Evolutionary conservation across 2,797 vertebrate species (phyloP), one percentile per base, ranked within the genome.

Genomic region (Falco rusticolus): DNA sequence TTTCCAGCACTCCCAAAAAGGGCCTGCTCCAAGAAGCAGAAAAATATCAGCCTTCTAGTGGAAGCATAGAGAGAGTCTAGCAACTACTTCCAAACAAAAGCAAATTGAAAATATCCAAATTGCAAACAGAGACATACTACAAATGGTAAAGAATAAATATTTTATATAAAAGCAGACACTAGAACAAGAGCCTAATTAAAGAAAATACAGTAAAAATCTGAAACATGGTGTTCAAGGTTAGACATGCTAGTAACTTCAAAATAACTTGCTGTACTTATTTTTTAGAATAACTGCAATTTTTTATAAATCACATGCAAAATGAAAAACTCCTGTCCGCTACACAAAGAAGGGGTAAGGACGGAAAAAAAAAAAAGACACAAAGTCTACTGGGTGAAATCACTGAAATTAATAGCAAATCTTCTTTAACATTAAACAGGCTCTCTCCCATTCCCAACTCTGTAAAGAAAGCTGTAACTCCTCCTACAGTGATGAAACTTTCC

Each of bases 161-260:
- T 93, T 94, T 51, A 31, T 45, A 83, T 61, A 75, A 75, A 86
- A 54, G 24, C 72, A 90, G 65, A 78, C 29, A 65, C 10, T 48
- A 53, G 61, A 91, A 86, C 12, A 87, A 8, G 4, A 93, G 28
- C 11, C 8, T 72, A 45, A 84, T 78, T 75, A 93, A 87, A 77
- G 43, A 80, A 87, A 94, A 80, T 21, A 88, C 90, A 51, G 31
- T 11, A 93, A 93, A 95, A 86, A 75, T 78, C 37, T 11, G 76
- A 89, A 92, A 61, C 13, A 50, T 6, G 13, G 16, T 81, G 61
- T 43, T 93, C n/a, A 72, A 81, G 26, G 81, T 68, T 61, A 93
- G 50, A 48, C 21, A 69, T 11, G 26, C 2, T 0, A 91, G 20
- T 80, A 94, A 89, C 91, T 86, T 90, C 57, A 86, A 48, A 87